phyloP scores from a whole-genome alignment of 1,140 invertebrate genomes.

The Listronotus bonariensis region DNA sequence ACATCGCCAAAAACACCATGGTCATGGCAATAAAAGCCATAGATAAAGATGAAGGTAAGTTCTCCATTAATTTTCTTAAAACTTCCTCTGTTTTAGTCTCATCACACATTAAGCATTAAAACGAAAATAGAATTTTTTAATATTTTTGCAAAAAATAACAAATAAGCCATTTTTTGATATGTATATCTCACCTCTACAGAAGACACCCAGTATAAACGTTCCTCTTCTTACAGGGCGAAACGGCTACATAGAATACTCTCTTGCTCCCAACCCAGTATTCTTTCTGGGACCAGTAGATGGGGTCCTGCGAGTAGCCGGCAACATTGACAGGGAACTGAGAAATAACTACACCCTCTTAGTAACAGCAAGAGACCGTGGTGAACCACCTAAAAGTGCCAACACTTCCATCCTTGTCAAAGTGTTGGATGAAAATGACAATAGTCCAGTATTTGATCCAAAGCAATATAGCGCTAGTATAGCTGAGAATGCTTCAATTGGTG shows the following conservation, averaged over 20 bases:
- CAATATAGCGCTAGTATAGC: constrained; percentile 86
- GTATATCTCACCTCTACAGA: background rate
- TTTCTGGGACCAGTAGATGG: constrained; percentile 87
- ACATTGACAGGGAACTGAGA: constrained; percentile 81
- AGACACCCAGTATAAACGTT: background rate
- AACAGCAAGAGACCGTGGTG: constrained; percentile 85
- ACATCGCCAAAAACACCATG: constrained; percentile 85
- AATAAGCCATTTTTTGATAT: background rate
- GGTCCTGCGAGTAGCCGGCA: constrained; percentile 76
- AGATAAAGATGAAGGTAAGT: constrained; percentile 84
- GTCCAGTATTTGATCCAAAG: constrained; percentile 85
- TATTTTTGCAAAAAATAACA: background rate
- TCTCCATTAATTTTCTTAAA: too few species aligned
- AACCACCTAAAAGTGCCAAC: constrained; percentile 75
- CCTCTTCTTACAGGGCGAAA: constrained; percentile 63
- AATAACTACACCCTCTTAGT: constrained; percentile 82
- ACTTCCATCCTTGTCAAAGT: constrained; percentile 75
- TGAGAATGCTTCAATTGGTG: constrained; percentile 92
- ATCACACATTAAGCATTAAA: too few species aligned
- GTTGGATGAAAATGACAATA: constrained; percentile 93
- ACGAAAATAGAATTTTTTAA: too few species aligned
- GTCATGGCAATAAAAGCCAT: constrained; percentile 88
- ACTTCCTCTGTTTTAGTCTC: too few species aligned
- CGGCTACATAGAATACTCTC: constrained; percentile 87
- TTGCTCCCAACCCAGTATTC: constrained; percentile 72